A percentile compares a stretch with the other conserved stretches of the same genome.
phyloP scores from a whole-genome alignment of 2,797 vertebrate species.

The Pseudochaenichthys georgianus region DNA sequence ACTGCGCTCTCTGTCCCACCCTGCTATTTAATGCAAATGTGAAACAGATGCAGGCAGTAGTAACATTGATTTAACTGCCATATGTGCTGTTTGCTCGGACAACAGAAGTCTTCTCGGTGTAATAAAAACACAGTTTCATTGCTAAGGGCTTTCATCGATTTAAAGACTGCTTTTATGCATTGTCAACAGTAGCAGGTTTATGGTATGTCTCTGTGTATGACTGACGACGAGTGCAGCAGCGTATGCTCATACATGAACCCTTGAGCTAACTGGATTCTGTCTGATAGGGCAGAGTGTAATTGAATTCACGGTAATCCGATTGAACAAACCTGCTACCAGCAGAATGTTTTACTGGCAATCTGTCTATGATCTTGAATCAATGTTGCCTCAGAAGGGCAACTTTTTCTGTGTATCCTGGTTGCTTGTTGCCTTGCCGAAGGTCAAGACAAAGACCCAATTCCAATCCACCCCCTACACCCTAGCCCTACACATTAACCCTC shows the following conservation, averaged over 20 bases:
- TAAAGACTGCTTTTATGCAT: conserved; percentile 37
- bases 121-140: conserved; percentile 42
- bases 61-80: conserved; percentile 53
- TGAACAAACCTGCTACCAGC: conserved; percentile 28
- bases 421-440: conserved; percentile 16
- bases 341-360: conserved; percentile 20
- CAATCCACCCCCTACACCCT: no score
- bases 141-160: conserved; percentile 32
- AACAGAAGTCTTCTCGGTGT: conserved; percentile 31
- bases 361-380: conserved; percentile 33
- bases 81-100: conserved; percentile 49
- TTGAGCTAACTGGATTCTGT: conserved; percentile 42
- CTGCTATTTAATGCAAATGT: conserved; percentile 25
- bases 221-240: conserved; percentile 27
- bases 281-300: conserved; percentile 46
- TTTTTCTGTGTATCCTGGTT: conserved; percentile 24
- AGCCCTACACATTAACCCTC: no score
- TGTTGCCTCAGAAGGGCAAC: conserved; percentile 28
- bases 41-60: conserved; percentile 25
- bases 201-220: conserved; percentile 27
- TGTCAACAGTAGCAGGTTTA: conserved; percentile 55
- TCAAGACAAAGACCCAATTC: neutral
- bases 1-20: neutral
- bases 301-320: conserved; percentile 59
- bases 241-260: conserved; percentile 39